A percentile compares a stretch with the other conserved stretches of the same genome.
phyloP scores from a whole-genome alignment of 2,113 vertebrate species.

The Catagonus wagneri region DNA sequence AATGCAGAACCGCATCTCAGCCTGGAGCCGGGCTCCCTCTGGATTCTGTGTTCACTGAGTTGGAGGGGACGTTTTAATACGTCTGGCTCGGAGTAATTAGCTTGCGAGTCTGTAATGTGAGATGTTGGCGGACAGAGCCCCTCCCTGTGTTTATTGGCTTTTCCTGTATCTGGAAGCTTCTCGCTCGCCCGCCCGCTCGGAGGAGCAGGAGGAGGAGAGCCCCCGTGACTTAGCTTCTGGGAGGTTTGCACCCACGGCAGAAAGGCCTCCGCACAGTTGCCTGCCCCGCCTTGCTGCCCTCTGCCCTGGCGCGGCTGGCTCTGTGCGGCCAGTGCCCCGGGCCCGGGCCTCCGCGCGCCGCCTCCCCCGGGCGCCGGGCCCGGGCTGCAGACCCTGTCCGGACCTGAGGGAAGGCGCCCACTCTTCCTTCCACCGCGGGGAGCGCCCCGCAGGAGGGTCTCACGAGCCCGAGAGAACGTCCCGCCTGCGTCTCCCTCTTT shows the following conservation, averaged over 20 bases:
- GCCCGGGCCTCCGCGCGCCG: slow-evolving; percentile 79
- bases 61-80: slow-evolving; percentile 74
- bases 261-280: slow-evolving; percentile 64
- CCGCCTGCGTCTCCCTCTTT: slow-evolving; percentile 87
- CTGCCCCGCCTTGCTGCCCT: slow-evolving; percentile 43
- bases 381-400: slow-evolving; percentile 88
- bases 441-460: slow-evolving; percentile 90
- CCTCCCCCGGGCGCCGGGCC: slow-evolving; percentile 86
- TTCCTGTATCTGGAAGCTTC: slow-evolving; percentile 84
- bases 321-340: slow-evolving; percentile 56
- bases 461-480: slow-evolving; percentile 81
- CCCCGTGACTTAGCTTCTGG: slow-evolving; percentile 72
- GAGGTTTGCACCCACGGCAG: slow-evolving; percentile 65
- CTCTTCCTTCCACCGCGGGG: slow-evolving; percentile 84
- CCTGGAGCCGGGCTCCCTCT: slow-evolving; percentile 66
- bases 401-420: slow-evolving; percentile 89
- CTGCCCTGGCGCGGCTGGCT: not conserved
- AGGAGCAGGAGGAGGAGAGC: slow-evolving; percentile 75
- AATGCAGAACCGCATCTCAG: slow-evolving; percentile 62
- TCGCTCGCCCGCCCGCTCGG: too few species aligned
- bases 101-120: slow-evolving; percentile 82
- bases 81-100: slow-evolving; percentile 77
- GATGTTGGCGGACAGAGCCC: slow-evolving; percentile 72
- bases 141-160: slow-evolving; percentile 73
- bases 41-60: slow-evolving; percentile 72